Conservation (phyloP, 2,113 vertebrate species). For the Chaetodon trifascialis region DNA sequence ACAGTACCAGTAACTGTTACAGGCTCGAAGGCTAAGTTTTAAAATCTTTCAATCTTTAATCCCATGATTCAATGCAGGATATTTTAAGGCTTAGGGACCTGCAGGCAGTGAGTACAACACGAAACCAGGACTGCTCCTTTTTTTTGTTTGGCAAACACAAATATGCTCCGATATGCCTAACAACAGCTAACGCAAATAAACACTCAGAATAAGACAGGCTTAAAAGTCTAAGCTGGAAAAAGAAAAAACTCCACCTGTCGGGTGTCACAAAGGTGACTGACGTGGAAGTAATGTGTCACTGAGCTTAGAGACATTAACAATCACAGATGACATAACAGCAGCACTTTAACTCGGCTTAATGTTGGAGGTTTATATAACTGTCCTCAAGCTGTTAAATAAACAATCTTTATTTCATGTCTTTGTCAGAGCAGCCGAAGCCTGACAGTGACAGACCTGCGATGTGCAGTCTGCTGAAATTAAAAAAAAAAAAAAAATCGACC, state of each 20-base stretch:
- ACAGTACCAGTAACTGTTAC: not conserved
- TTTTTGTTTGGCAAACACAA: conserved; percentile 16
- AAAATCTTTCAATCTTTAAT: not conserved
- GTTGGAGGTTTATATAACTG: conserved; percentile 17
- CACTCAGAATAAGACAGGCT: not conserved
- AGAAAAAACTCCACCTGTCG: not conserved
- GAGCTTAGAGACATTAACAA: not conserved
- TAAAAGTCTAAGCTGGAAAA: not conserved
- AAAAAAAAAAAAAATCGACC: not conserved
- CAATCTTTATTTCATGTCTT: not conserved
- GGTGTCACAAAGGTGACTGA: not conserved
- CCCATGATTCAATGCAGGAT: not conserved
- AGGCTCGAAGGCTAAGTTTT: not conserved
- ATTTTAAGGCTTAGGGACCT: conserved; percentile 6
- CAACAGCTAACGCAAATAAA: not conserved
- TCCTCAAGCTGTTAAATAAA: conserved; percentile 17
- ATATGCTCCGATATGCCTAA: not conserved
- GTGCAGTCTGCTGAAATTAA: not conserved
- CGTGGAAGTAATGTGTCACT: not conserved
- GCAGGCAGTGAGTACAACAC: conserved; percentile 18
- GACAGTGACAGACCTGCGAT: not conserved
- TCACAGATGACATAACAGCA: conserved; percentile 15
- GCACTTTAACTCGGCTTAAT: conserved; percentile 6
- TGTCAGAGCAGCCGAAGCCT: not conserved
- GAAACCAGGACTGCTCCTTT: not conserved